These are phyloP conservation scores for Callocephalon fimbriatum DNA, from an alignment of 2,113 vertebrate species.

Conservation along the genomic window DNA sequence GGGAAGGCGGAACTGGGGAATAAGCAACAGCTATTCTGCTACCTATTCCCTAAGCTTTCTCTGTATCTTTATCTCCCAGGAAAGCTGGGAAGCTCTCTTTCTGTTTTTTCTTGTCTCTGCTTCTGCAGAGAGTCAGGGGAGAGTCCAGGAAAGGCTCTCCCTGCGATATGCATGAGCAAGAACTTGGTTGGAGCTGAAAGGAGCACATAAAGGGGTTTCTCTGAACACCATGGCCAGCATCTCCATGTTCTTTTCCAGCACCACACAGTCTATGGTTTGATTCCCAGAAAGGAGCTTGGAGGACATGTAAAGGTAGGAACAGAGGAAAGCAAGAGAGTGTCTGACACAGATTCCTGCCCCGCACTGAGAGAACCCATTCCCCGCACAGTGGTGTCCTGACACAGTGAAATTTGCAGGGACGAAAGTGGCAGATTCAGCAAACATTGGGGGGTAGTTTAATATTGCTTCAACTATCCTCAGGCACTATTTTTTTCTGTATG, in stretches of 20 bases:
- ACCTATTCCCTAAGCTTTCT: not conserved
- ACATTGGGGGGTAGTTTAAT: slow-evolving; percentile 18
- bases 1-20: not conserved
- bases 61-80: not conserved
- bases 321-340: not conserved
- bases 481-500: not conserved
- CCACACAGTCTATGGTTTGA: not conserved
- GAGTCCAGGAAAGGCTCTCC: not conserved
- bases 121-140: not conserved
- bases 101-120: not conserved
- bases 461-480: slow-evolving; percentile 11
- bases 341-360: not conserved
- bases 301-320: not conserved
- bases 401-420: not conserved
- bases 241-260: not conserved
- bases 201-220: not conserved
- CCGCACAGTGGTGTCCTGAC: not conserved
- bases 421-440: slow-evolving; percentile 47
- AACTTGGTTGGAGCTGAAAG: not conserved
- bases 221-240: not conserved
- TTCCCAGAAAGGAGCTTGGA: not conserved
- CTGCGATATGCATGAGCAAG: not conserved
- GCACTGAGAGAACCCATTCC: not conserved
- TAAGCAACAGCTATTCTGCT: not conserved
- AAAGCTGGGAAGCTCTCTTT: not conserved